Evolutionary conservation across 2,797 vertebrate genomes (phyloP).

Genomic region (Spatula clypeata): DNA sequence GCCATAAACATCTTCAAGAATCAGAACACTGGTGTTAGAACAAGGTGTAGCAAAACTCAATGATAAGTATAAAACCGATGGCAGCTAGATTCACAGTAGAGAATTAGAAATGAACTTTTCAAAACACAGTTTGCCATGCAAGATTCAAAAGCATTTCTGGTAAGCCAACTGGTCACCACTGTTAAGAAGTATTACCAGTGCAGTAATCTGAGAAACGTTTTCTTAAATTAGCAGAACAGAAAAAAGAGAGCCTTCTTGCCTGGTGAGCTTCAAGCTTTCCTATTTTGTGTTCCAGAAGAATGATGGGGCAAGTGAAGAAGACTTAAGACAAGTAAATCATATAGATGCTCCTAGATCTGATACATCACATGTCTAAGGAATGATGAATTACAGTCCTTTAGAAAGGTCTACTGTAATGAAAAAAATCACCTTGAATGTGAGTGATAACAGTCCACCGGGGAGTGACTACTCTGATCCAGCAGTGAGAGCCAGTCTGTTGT

Average conservation of each 20-base stretch:
- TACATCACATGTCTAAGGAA: neutral
- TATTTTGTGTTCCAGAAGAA: neutral
- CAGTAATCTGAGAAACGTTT: neutral
- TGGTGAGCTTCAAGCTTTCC: neutral
- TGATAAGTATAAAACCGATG: neutral
- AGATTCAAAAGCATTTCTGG: neutral
- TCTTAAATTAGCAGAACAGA: neutral
- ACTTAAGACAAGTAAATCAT: conserved; percentile 40
- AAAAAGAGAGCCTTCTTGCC: neutral
- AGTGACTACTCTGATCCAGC: conserved; percentile 16
- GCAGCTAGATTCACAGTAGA: neutral
- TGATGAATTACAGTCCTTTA: conserved; percentile 27
- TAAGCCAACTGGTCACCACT: neutral
- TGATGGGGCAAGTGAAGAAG: neutral
- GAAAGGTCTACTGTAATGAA: conserved; percentile 28
- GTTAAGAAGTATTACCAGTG: neutral
- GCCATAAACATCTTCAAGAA: neutral
- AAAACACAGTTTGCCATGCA: neutral
- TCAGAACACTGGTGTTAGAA: neutral
- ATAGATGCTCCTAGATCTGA: neutral
- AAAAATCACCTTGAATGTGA: conserved; percentile 33
- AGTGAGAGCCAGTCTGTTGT: neutral
- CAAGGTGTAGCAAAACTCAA: neutral
- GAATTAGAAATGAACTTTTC: neutral
- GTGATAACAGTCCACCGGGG: conserved; percentile 15